Evolutionary conservation across 2,113 vertebrate species (phyloP), one percentile per base, ranked within the genome.

Genomic region (Prunella fulvescens): DNA sequence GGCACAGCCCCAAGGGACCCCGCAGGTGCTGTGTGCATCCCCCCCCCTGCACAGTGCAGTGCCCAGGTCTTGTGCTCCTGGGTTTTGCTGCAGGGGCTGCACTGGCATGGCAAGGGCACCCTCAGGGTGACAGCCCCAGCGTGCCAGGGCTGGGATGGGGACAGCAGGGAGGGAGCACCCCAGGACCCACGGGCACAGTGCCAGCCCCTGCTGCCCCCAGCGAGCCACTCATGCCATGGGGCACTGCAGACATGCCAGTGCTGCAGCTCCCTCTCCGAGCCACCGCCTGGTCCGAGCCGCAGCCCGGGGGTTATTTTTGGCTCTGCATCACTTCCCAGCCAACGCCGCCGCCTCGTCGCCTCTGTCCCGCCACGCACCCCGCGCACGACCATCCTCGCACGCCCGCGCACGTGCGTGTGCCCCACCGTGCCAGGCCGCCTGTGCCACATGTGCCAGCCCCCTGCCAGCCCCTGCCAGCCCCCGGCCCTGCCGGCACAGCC

Each of bases 241-340:
- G 42, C 64, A 7, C 67, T 23, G 89, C 11, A 3, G 62, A 40
- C 6, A 3, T 6, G 70, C 86, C 70, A 40, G 40, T 78, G 81
- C 88, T 0, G 10, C 88, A 84, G 69, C 93, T 80, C 73, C 66
- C 2, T 1, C 74, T 84, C 39, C 7, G 14, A 20, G 1, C 48
- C 20, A 2, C 48, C 64, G 51, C 76, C 86, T 37, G 83, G 82
- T 45, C 83, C 33, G 67, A 95, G 91, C 80, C 1, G 20, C 89
- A 86, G 93, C 86, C 50, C 0, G 31, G 91, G 93, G 74, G 66
- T 91, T 96, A 92, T 96, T 96, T 96, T 96, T 93, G 93, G 91
- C 89, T 96, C 96, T 95, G 94, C 91, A 95, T 88, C 93, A 69
- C 76, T 91, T 57, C 83, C 71, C 93, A 67, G 79, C 82, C 26